Base-by-base conservation (phyloP, 2,888 invertebrate species). In the Tethea ocularis region DNA sequence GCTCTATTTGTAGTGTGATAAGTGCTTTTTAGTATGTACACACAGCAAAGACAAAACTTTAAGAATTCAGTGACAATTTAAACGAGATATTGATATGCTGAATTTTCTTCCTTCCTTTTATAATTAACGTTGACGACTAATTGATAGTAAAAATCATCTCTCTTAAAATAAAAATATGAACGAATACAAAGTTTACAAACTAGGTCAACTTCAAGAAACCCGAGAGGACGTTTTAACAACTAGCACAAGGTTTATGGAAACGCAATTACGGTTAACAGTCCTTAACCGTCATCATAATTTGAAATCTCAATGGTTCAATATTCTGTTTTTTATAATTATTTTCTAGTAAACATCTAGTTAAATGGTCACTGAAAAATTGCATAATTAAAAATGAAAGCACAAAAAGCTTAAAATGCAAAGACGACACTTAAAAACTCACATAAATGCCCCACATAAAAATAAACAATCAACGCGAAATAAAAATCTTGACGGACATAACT, bases 11-110 rank as follows among this genome's bases (percentile, higher is more conserved):
- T 86, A 78, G 79, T 81, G 88, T 91, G 88, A 87, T 83, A 89
- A 88, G 89, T 90, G 89, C 87, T 74, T 91, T 46, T 91, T 91
- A 91, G 90, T 92, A 88, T 87, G 84, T 90, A 74, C 91, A 92
- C 91, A 92, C 87, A 76, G 90, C 92, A 90, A 91, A 90, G 91
- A 90, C 85, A 88, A 87, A 89, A 87, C 82, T 87, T 86, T 74
- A 75, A 80, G 67, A 74, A 67, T 71, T 61, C 78, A 73, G 75
- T 75, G 78, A 80, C 78, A 80, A 83, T 78, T 78, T 76, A 79
- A 72, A 58, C 59, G 15, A 15, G 15, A n/a, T 33, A 33, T n/a
- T n/a, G n/a, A n/a, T n/a, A n/a, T n/a, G n/a, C n/a, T n/a, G 33
- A 10, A 11, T 33, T 33, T 33, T 2, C 13, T 33, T n/a, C n/a